Percentiles rank a stretch among this genome's conserved stretches.
These are phyloP conservation scores for Acheta domesticus DNA, from an alignment of 2,888 invertebrate species.

Conservation along the genomic window DNA sequence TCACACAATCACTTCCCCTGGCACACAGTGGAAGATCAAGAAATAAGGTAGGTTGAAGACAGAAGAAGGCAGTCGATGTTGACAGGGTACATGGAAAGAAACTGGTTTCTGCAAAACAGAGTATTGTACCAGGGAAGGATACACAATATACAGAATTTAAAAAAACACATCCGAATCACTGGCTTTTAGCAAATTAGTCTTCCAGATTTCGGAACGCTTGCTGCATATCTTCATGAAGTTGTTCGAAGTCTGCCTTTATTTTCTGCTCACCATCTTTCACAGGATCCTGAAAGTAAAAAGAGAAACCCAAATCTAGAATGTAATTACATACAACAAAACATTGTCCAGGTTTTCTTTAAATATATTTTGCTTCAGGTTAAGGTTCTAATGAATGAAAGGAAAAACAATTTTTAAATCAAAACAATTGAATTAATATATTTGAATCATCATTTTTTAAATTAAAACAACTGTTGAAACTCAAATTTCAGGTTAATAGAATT, in stretches of 20 bases:
- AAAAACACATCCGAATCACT: no score
- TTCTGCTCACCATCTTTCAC: slow-evolving; percentile 97
- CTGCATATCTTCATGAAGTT: slow-evolving; percentile 93
- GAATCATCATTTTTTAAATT: no score
- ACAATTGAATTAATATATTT: no score
- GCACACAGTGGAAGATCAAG: no score
- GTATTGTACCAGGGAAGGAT: not conserved
- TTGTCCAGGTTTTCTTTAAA: no score
- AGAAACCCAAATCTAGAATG: slow-evolving; percentile 22
- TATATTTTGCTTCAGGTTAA: no score
- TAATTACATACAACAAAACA: not conserved
- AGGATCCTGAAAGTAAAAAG: slow-evolving; percentile 71
- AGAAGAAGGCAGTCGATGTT: not conserved
- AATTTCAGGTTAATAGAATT: no score
- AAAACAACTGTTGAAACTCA: no score
- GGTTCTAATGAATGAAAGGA: no score
- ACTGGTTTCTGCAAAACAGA: not conserved
- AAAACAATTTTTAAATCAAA: no score
- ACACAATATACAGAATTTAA: not conserved
- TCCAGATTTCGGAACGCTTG: slow-evolving; percentile 97
- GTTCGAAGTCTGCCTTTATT: slow-evolving; percentile 95
- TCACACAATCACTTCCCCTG: no score
- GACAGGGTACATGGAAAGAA: not conserved
- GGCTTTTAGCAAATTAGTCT: slow-evolving; percentile 62
- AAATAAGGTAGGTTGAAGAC: no score